Conservation (phyloP, 92 coral and sea anemone species). For the Anthopleura xanthogrammica region DNA sequence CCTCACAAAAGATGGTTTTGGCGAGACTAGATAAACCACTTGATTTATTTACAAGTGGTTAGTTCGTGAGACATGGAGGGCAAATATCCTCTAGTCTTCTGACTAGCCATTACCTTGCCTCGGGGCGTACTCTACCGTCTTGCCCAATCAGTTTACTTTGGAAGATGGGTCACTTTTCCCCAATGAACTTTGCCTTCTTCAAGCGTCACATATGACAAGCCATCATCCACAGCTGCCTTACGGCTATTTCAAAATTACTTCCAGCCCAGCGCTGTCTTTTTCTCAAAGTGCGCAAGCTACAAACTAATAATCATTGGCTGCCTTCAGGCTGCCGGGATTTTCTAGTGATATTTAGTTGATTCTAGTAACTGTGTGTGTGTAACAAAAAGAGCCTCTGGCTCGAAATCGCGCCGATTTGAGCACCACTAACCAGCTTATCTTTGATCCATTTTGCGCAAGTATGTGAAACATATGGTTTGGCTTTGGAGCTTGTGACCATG, state of each 20-base stretch:
- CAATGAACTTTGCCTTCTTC: not conserved
- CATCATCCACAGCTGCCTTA: conserved; percentile 1
- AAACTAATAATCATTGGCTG: not conserved
- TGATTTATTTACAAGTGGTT: not conserved
- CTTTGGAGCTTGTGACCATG: not conserved
- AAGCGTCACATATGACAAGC: not conserved
- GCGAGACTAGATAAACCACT: not conserved
- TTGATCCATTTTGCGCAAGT: not conserved
- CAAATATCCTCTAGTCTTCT: not conserved
- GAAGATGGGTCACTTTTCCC: not conserved
- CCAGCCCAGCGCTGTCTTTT: not conserved
- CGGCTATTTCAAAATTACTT: conserved; percentile 2
- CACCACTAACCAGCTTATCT: not conserved
- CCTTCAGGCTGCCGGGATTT: conserved; percentile 1
- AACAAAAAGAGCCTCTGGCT: not conserved
- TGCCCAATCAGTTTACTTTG: not conserved
- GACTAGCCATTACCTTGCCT: not conserved
- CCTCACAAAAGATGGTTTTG: not conserved
- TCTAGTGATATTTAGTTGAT: not conserved
- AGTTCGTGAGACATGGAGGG: not conserved
- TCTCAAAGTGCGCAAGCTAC: conserved; percentile 4
- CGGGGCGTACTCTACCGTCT: not conserved
- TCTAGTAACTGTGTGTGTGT: not conserved
- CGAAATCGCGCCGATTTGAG: not conserved
- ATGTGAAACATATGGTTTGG: conserved; percentile 2